Percentiles rank a stretch among this genome's conserved stretches.
Conservation (phyloP, 2,113 vertebrate genomes). For the Pedionomus torquatus region DNA sequence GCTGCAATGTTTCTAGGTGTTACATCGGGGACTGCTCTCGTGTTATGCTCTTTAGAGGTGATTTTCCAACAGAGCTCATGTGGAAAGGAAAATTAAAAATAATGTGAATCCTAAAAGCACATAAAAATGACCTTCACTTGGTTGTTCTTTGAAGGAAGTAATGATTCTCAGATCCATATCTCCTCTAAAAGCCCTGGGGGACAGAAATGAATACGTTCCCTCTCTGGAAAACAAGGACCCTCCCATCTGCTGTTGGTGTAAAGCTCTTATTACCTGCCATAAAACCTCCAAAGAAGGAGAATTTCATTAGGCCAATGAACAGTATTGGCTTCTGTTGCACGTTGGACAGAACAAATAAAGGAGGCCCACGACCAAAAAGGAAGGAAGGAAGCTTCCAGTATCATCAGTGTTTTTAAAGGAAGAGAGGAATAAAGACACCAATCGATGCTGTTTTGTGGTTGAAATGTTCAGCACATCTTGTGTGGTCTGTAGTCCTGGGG, state of each 20-base stretch:
- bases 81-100: conserved; percentile 32
- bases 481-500: not conserved
- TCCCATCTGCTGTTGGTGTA: not conserved
- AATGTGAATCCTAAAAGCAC: not conserved
- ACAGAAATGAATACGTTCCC: not conserved
- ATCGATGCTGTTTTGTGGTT: not conserved
- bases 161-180: conserved; percentile 36
- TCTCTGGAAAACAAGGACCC: conserved; percentile 5
- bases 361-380: not conserved
- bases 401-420: not conserved
- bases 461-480: not conserved
- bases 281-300: not conserved
- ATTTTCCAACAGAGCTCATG: not conserved
- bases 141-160: conserved; percentile 6
- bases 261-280: not conserved
- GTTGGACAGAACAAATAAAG: not conserved
- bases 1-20: not conserved
- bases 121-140: conserved; percentile 19
- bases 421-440: not conserved
- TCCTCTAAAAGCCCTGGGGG: not conserved
- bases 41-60: not conserved
- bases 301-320: not conserved
- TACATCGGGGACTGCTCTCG: not conserved
- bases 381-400: not conserved
- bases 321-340: not conserved